Evolutionary conservation across 2,888 invertebrate species (phyloP), one percentile per base, ranked within the genome.

Genomic region (Chydorus sphaericus): DNA sequence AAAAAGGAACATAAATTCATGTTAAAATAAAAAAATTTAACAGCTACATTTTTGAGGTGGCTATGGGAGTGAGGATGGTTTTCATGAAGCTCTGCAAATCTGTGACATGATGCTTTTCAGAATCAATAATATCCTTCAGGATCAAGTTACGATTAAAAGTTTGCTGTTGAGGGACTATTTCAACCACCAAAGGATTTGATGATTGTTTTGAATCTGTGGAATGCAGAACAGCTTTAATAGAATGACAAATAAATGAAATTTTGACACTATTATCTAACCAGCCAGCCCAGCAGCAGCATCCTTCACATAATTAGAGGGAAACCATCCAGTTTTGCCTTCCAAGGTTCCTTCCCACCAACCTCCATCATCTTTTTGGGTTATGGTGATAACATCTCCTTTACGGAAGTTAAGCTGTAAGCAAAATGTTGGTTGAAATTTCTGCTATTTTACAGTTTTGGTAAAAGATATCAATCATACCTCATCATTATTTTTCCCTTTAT

Each of bases 331-430:
- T 69, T 87, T 88, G 63, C 89, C 93, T 59, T 84, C 82, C 51
- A 96, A 74, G 8, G 96, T 97, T 14, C 97, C 97, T 75, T 98
- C 98, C 97, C 97, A 98, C 97, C 97, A 97, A 44, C 96, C 96
- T 55, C 94, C 97, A 66, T 96, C 94, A 66, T 90, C 85, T 58
- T 81, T 81, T 71, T 98, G 97, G 31, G 96, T 94, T 57, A 98
- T 85, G 36, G 92, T 92, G 63, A 98, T 96, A 62, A 94, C 76
- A 71, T 97, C 97, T 55, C 93, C 92, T 71, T 94, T 96, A 65
- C 83, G 84, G 71, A 98, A 93, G 68, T 89, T 89, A 62, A 98
- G 72, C 85, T 86, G 71, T 60, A 63, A 63, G 57, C 61, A 60
- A 58, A 20, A 51, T 36, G 39, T 56, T 4, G 28, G 38, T 51